A percentile compares a stretch with the other conserved stretches of the same genome.
phyloP scores from a whole-genome alignment of 1,140 invertebrate genomes.

The Drosophila azteca region DNA sequence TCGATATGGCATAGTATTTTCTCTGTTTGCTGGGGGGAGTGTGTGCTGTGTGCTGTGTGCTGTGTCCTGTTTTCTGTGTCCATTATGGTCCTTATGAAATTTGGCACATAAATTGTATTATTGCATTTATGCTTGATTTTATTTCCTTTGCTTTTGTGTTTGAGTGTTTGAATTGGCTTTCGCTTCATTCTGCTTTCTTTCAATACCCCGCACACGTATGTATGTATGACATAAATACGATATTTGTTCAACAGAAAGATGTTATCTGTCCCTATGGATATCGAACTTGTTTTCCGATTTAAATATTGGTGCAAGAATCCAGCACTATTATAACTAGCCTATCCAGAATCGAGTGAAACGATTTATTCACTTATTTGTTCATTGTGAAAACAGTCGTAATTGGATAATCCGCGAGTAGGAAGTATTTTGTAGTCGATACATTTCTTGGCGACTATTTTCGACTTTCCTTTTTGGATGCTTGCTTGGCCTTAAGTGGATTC shows the following conservation, averaged over 20 bases:
- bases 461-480: conserved; percentile 33
- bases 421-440: no score
- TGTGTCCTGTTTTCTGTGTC: conserved; percentile 40
- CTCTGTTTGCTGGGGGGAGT: conserved; percentile 24
- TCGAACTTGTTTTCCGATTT: no score
- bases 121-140: conserved; percentile 83
- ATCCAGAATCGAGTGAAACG: no score
- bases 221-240: no score
- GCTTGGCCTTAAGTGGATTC: conserved; percentile 67
- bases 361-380: no score
- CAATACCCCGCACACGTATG: no score
- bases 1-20: background rate
- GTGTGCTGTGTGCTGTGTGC: conserved; percentile 16
- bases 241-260: no score
- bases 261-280: no score
- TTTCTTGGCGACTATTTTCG: background rate
- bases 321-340: no score
- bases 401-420: no score
- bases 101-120: conserved; percentile 83
- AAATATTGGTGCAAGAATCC: no score
- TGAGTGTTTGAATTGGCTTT: conserved; percentile 78
- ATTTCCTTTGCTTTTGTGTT: conserved; percentile 68
- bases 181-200: conserved; percentile 18
- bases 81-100: conserved; percentile 80
- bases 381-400: no score